Evolutionary conservation across 2,797 vertebrate genomes (phyloP).

Genomic region (Neosilurus hyrtlii): DNA sequence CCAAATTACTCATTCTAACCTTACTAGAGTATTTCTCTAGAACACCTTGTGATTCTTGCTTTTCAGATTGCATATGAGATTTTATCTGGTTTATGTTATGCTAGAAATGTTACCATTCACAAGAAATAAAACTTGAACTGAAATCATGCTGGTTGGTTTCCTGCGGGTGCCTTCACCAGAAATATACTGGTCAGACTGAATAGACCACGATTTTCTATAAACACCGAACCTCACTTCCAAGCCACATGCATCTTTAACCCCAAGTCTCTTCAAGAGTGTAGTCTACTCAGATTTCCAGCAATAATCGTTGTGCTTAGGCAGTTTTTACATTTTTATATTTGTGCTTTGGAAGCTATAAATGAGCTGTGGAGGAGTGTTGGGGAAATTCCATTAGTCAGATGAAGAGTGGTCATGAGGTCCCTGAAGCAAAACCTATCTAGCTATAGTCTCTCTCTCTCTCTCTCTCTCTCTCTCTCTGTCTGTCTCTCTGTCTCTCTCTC

Average conservation of each 20-base stretch:
- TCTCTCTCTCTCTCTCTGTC: too few relatives aligned
- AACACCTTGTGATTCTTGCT: slow-evolving; percentile 49
- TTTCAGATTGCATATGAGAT: slow-evolving; percentile 46
- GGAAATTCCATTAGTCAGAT: neutral
- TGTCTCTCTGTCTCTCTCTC: too few relatives aligned
- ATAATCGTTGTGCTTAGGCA: neutral
- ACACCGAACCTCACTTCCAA: neutral
- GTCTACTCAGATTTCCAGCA: neutral
- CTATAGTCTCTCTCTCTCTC: too few relatives aligned
- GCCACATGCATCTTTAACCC: neutral
- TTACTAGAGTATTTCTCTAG: slow-evolving; percentile 33
- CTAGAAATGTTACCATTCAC: slow-evolving; percentile 56
- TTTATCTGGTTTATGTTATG: slow-evolving; percentile 50
- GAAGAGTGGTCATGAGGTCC: neutral
- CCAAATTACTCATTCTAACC: slow-evolving; percentile 52
- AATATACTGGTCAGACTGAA: neutral
- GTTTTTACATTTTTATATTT: neutral
- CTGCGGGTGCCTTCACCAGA: slow-evolving; percentile 11
- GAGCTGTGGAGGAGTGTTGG: neutral
- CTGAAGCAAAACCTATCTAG: neutral
- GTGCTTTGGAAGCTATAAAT: neutral
- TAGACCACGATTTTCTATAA: too few relatives aligned
- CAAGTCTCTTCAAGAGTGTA: neutral
- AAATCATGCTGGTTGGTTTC: slow-evolving; percentile 43
- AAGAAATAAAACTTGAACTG: slow-evolving; percentile 66